A percentile compares a stretch with the other conserved stretches of the same genome.
Conservation (phyloP, 1,140 invertebrate species). For the Laupala kohalensis region DNA sequence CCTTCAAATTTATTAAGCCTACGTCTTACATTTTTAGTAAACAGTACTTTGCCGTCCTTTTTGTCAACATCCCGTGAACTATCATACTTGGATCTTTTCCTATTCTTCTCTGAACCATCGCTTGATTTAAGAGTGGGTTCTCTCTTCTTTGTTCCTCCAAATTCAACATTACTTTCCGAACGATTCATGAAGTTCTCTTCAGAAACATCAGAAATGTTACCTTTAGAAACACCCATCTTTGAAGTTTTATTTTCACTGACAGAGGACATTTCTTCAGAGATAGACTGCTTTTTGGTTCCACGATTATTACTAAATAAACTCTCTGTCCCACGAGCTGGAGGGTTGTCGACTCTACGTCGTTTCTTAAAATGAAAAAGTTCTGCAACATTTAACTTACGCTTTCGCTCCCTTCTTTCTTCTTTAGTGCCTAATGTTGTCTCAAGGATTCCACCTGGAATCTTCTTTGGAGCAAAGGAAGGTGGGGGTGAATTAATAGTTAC, state of each 20-base stretch:
- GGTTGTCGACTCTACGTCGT: not conserved
- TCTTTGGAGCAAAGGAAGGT: conserved; percentile 16
- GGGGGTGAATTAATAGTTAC: conserved; percentile 17
- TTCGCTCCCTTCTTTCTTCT: conserved; percentile 52
- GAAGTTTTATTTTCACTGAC: too few relatives aligned
- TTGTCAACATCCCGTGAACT: not conserved
- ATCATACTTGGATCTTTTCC: not conserved
- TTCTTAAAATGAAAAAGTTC: conserved; percentile 42
- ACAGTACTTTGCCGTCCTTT: not conserved
- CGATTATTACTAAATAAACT: not conserved
- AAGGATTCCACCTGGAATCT: conserved; percentile 5
- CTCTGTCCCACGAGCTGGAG: not conserved
- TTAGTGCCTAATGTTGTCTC: conserved; percentile 33
- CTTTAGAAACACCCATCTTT: too few relatives aligned
- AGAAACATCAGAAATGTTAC: too few relatives aligned
- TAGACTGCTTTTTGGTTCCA: not conserved
- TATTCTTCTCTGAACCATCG: not conserved
- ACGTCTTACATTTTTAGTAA: not conserved
- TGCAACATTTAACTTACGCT: conserved; percentile 53
- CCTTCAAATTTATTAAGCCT: not conserved
- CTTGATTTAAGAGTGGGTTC: not conserved
- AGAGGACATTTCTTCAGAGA: not conserved
- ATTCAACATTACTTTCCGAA: not conserved
- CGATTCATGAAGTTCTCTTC: too few relatives aligned
- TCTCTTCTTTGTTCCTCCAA: not conserved